These are phyloP conservation scores for Lordiphosa fenestrarum DNA, from an alignment of 2,888 invertebrate species.

Conservation along the genomic window DNA sequence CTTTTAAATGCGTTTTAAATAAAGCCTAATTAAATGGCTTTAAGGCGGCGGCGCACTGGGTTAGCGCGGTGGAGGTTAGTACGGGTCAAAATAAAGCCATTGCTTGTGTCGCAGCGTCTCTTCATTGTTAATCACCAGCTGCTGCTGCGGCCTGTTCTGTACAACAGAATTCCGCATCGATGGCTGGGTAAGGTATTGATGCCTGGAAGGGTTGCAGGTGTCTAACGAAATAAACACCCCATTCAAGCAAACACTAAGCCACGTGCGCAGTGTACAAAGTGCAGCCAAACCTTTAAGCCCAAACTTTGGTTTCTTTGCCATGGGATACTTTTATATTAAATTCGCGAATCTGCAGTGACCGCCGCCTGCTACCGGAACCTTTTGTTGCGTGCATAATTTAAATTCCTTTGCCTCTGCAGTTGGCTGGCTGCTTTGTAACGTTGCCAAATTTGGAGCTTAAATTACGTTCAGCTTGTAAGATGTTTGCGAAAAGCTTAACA, in stretches of 20 bases:
- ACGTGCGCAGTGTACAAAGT: conserved; percentile 19
- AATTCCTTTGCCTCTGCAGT: no score
- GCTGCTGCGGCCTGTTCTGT: conserved; percentile 20
- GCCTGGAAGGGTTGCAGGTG: conserved; percentile 13
- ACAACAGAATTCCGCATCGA: conserved; percentile 19
- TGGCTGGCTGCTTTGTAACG: no score
- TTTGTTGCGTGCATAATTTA: no score
- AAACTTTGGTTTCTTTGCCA: conserved; percentile 30
- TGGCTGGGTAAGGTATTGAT: conserved; percentile 9
- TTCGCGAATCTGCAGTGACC: conserved; percentile 17
- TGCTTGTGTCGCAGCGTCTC: conserved; percentile 48
- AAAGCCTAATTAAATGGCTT: conserved; percentile 60
- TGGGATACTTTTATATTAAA: conserved; percentile 31
- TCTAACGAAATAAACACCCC: conserved; percentile 39
- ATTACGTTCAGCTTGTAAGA: no score
- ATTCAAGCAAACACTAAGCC: neutral
- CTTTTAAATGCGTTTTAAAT: conserved; percentile 70
- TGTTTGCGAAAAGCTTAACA: no score
- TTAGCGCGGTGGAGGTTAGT: neutral
- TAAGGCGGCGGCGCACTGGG: conserved; percentile 17
- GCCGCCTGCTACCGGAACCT: neutral
- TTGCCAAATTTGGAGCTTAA: no score
- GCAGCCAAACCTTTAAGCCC: conserved; percentile 13
- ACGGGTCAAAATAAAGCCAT: conserved; percentile 16
- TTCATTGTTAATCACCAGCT: conserved; percentile 47